A percentile compares a stretch with the other conserved stretches of the same genome.
Evolutionary conservation across 2,113 vertebrate genomes (phyloP).

Genomic region (Poeciliopsis occidentalis): DNA sequence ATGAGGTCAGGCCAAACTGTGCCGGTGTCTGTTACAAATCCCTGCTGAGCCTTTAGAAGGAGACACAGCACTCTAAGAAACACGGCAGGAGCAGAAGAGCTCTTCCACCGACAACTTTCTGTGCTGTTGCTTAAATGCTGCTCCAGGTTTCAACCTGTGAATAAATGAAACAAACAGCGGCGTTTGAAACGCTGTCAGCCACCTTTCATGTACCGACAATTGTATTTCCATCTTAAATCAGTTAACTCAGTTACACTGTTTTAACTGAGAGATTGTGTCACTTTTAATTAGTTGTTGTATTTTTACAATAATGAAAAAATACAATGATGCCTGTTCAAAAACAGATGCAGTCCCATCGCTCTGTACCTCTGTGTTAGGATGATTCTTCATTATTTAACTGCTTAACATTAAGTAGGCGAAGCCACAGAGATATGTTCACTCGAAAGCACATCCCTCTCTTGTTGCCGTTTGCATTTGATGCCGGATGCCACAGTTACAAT

Average conservation of each 20-base stretch:
- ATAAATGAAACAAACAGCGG: background rate
- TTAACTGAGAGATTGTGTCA: no score
- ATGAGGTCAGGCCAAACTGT: slow-evolving; percentile 39
- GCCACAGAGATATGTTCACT: background rate
- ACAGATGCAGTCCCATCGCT: no score
- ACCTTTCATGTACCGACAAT: no score
- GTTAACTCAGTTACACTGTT: no score
- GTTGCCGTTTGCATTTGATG: background rate
- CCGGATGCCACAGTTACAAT: background rate
- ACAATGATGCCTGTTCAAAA: background rate
- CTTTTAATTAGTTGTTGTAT: background rate
- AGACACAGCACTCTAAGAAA: slow-evolving; percentile 12
- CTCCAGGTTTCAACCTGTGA: slow-evolving; percentile 1
- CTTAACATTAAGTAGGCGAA: background rate
- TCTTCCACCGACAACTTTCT: slow-evolving; percentile 33
- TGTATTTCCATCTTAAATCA: no score
- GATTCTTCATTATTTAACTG: background rate
- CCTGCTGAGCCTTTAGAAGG: slow-evolving; percentile 45
- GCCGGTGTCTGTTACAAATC: slow-evolving; percentile 56
- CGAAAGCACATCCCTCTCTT: no score
- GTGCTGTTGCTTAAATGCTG: slow-evolving; percentile 21
- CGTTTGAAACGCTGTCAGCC: background rate
- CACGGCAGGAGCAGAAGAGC: slow-evolving; percentile 34
- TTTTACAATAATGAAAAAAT: background rate
- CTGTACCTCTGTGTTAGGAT: background rate